Percentiles rank a stretch among this genome's conserved stretches.
Conservation (phyloP, 2,797 vertebrate species). For the Oreonectes daqikongensis region DNA sequence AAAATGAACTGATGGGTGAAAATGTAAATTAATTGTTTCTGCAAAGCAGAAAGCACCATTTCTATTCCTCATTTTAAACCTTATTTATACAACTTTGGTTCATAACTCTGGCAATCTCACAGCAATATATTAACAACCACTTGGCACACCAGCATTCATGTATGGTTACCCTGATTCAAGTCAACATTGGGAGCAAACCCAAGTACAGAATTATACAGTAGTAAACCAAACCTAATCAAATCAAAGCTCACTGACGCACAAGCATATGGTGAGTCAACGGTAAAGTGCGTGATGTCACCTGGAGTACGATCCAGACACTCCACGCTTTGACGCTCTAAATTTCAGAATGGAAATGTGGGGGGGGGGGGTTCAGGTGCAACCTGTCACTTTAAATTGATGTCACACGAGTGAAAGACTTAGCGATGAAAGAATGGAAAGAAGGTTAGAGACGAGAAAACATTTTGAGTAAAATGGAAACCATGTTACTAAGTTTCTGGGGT, state of each 20-base stretch:
- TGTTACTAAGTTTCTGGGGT: too few species aligned
- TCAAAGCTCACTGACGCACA: constrained; percentile 21
- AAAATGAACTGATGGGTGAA: not conserved
- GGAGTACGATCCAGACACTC: constrained; percentile 14
- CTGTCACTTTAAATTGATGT: not conserved
- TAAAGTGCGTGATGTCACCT: constrained; percentile 25
- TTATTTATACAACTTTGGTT: not conserved
- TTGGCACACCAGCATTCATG: not conserved
- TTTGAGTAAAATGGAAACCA: not conserved
- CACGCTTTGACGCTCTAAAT: not conserved
- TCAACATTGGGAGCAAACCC: not conserved
- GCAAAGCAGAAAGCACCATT: too few species aligned
- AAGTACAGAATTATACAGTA: not conserved
- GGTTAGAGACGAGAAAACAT: too few species aligned
- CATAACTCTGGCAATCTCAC: too few species aligned
- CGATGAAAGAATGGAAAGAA: not conserved
- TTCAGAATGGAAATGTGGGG: constrained; percentile 11
- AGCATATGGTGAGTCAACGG: constrained; percentile 9
- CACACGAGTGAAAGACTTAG: not conserved
- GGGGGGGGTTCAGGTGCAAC: constrained; percentile 1
- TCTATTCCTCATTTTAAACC: not conserved
- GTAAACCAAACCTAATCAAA: not conserved
- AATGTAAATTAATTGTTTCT: too few species aligned
- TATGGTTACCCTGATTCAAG: not conserved
- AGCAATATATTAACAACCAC: not conserved